Evolutionary conservation across 2,113 vertebrate species (phyloP).

Genomic region (Lasiurus borealis): DNA sequence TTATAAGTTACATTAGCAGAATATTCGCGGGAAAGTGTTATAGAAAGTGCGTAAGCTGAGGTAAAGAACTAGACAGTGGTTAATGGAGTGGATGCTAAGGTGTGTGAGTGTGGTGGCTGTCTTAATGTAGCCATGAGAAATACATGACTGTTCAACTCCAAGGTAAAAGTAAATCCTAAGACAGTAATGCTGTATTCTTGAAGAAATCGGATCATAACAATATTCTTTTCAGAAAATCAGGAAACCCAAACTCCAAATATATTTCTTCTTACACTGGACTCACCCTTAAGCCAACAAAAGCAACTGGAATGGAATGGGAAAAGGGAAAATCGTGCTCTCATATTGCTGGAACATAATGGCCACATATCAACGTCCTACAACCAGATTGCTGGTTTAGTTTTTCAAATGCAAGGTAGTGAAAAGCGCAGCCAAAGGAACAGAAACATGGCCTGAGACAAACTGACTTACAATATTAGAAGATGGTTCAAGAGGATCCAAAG

Average conservation of each 20-base stretch:
- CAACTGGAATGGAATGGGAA: constrained; percentile 43
- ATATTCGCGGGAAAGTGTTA: not conserved
- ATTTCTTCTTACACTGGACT: constrained; percentile 60
- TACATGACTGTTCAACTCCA: not conserved
- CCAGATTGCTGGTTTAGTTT: constrained; percentile 66
- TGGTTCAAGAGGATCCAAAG: constrained; percentile 73
- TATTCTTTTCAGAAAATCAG: not conserved
- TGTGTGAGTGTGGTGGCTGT: not conserved
- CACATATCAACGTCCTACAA: constrained; percentile 71
- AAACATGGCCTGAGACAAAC: constrained; percentile 79
- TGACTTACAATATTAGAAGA: constrained; percentile 66
- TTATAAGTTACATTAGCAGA: not conserved
- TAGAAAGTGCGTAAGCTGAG: not conserved
- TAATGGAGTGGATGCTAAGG: not conserved
- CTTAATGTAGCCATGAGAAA: not conserved
- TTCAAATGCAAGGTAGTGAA: constrained; percentile 70
- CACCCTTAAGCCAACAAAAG: constrained; percentile 66
- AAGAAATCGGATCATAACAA: not conserved
- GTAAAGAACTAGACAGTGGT: not conserved
- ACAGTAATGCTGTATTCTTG: not conserved
- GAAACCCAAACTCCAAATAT: not conserved
- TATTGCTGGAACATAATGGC: constrained; percentile 58
- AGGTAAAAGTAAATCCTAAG: not conserved
- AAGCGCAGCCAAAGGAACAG: constrained; percentile 60
- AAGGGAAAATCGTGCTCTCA: constrained; percentile 59